Evolutionary conservation across 2,113 vertebrate genomes (phyloP), one percentile per base, ranked within the genome.

Genomic region (Arvicanthis niloticus): DNA sequence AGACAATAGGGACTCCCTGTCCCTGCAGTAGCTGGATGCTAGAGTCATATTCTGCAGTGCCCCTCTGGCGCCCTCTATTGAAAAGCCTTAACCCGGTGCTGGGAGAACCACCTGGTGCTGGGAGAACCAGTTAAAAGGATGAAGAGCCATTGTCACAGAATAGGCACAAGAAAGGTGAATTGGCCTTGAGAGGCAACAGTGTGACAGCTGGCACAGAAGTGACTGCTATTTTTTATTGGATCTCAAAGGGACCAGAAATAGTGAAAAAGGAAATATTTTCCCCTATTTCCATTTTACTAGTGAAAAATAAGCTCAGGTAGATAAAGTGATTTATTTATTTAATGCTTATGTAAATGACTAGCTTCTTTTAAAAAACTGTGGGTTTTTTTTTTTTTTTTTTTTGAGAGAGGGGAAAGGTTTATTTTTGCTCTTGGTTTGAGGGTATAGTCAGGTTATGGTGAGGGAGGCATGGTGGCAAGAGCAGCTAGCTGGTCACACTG

Each of bases 161-260:
- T 60, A 81, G 65, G 37, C n/a, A 42, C 92, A 85, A 37, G 22
- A 97, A 91, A 88, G 91, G 22, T 91, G 65, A 72, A 13, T 85
- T 80, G 87, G 82, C 62, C 4, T 31, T 24, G 70, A 77, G 88
- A 91, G 42, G 34, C 84, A 81, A 1, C 70, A 73, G 37, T 34
- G 8, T 70, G 72, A 45, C 45, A 72, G 72, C 37, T 26, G 58
- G 40, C 45, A 77, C 37, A 91, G 58, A 60, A 73, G 16, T 77
- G 24, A 31, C 0, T 91, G 19, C 37, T 76, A 1, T 70, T 76
- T 13, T 12, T 65, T 89, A 84, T 93, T 88, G 88, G 78, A 82
- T 77, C 82, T 22, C 40, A 53, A 60, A 85, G 65, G 60, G 34
- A 76, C 6, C 62, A 80, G 48, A 17, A 78, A n/a, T 68, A 42